phyloP scores from a whole-genome alignment of 2,113 vertebrate genomes.

The Megatriorchis doriae region DNA sequence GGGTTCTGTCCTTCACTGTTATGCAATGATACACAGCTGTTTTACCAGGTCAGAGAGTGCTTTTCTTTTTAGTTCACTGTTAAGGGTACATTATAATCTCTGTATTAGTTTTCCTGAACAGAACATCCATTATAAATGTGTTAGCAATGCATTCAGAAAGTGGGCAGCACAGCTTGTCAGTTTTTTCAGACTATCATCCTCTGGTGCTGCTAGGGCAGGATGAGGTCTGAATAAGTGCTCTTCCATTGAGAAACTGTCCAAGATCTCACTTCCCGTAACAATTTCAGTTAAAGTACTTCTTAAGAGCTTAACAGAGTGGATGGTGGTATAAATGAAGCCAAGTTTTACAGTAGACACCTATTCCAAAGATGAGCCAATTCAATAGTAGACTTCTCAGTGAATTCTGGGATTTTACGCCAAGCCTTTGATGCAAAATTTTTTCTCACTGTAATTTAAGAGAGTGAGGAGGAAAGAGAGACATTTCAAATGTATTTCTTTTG shows the following conservation, averaged over 20 bases:
- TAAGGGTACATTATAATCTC: not conserved
- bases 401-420: not conserved
- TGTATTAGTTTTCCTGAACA: constrained; percentile 8
- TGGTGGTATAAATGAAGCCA: not conserved
- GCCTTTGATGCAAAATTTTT: not conserved
- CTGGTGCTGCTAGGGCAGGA: not conserved
- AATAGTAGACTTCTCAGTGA: not conserved
- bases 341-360: not conserved
- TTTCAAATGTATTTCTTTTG: not conserved
- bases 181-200: not conserved
- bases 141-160: not conserved
- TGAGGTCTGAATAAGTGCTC: not conserved
- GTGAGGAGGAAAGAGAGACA: not conserved
- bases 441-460: not conserved
- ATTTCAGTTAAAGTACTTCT: not conserved
- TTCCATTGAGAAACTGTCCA: not conserved
- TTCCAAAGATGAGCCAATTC: not conserved
- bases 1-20: not conserved
- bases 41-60: not conserved
- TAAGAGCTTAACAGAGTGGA: not conserved
- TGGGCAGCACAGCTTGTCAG: not conserved
- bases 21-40: not conserved
- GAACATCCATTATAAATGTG: not conserved
- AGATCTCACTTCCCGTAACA: not conserved
- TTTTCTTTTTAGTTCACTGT: not conserved